These are phyloP conservation scores for Ailuropoda melanoleuca DNA, from an alignment of 2,113 vertebrate species.

Conservation along the genomic window DNA sequence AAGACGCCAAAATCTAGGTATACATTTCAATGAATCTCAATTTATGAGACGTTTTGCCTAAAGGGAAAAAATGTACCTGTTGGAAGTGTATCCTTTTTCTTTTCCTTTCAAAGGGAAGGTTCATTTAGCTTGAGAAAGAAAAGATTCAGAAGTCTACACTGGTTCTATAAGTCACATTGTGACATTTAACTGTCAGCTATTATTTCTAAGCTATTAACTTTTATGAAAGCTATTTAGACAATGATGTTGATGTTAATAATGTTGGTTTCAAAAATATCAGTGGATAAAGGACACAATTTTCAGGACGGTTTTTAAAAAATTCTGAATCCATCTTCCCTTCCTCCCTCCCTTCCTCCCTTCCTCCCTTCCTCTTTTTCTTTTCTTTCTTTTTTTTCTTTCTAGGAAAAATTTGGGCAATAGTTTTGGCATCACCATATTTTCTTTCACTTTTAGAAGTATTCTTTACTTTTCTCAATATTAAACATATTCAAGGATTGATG, in stretches of 20 bases:
- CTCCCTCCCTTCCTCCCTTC: not conserved
- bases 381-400: not conserved
- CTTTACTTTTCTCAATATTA: not conserved
- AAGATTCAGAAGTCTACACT: not conserved
- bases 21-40: conserved; percentile 38
- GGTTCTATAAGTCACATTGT: conserved; percentile 41
- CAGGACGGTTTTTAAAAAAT: not conserved
- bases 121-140: not conserved
- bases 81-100: not conserved
- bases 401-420: not conserved
- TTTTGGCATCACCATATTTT: not conserved
- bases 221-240: conserved; percentile 54
- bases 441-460: not conserved
- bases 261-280: conserved; percentile 53
- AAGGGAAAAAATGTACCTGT: not conserved
- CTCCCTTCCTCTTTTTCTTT: not conserved
- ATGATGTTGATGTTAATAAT: conserved; percentile 15
- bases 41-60: conserved; percentile 25
- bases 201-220: conserved; percentile 71
- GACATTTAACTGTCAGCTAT: conserved; percentile 60
- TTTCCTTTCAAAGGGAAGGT: not conserved
- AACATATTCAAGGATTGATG: not conserved
- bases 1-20: not conserved
- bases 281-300: conserved; percentile 38
- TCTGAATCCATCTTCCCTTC: not conserved